Conservation (phyloP, 2,113 vertebrate species). For the Pogona vitticeps region DNA sequence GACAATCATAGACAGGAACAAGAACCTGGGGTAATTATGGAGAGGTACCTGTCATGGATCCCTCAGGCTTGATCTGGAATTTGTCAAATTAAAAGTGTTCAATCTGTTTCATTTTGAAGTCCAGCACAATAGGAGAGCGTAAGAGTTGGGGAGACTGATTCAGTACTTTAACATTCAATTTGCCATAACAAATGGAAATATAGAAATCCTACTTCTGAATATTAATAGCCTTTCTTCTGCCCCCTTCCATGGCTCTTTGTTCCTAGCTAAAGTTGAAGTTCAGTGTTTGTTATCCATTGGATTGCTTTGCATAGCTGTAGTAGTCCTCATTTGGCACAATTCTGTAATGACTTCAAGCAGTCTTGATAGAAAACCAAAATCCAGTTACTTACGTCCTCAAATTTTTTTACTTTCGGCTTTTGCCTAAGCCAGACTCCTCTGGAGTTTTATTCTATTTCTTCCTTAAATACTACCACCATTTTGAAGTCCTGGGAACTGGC, state of each 20-base stretch:
- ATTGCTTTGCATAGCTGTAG: not conserved
- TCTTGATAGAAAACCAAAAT: not conserved
- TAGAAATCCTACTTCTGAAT: not conserved
- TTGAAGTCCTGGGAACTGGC: not conserved
- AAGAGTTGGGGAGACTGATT: too few species aligned
- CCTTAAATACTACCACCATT: not conserved
- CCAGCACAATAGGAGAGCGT: too few species aligned
- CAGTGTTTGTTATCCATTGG: not conserved
- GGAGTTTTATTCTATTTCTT: not conserved
- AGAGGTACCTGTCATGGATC: too few species aligned
- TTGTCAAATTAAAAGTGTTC: too few species aligned
- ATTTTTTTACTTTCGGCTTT: not conserved
- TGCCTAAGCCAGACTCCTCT: not conserved
- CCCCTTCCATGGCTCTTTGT: too few species aligned
- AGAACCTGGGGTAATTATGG: too few species aligned
- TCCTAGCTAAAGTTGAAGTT: not conserved
- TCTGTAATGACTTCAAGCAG: not conserved
- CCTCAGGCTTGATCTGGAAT: too few species aligned
- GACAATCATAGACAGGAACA: too few species aligned
- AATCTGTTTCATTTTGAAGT: too few species aligned
- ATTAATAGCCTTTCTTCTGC: not conserved
- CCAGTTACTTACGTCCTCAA: not conserved
- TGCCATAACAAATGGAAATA: too few species aligned
- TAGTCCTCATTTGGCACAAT: too few species aligned
- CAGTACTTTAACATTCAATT: too few species aligned